Conservation (phyloP, 1,140 invertebrate species). For the Drosophila cardini region DNA sequence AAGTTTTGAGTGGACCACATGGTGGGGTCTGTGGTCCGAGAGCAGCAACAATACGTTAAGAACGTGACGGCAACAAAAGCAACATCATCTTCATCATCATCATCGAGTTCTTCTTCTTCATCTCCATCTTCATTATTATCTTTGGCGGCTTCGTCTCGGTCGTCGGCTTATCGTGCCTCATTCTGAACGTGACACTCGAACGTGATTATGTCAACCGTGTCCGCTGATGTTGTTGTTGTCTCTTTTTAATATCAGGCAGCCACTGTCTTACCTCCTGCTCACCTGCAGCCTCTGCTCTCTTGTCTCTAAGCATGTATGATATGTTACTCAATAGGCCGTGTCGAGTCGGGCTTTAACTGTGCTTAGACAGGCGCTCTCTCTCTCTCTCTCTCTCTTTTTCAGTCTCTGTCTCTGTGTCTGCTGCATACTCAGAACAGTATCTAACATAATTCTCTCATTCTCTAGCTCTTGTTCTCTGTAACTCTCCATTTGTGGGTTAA, state of each 20-base stretch:
- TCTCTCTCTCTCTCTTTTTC: slow-evolving; percentile 11
- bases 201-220: slow-evolving; percentile 77
- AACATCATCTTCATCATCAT: slow-evolving; percentile 35
- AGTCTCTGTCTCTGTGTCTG: slow-evolving; percentile 10
- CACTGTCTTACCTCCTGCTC: neutral
- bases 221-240: slow-evolving; percentile 20
- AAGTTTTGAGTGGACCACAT: slow-evolving; percentile 27
- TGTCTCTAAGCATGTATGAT: slow-evolving; percentile 24
- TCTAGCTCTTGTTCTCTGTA: slow-evolving; percentile 7
- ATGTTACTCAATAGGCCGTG: slow-evolving; percentile 75
- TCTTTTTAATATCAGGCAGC: slow-evolving; percentile 40
- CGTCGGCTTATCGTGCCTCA: slow-evolving; percentile 49
- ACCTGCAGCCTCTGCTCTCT: slow-evolving; percentile 1
- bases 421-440: slow-evolving; percentile 54
- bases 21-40: slow-evolving; percentile 21
- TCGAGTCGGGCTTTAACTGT: slow-evolving; percentile 65
- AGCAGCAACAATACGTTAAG: slow-evolving; percentile 32
- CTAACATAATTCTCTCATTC: slow-evolving; percentile 14
- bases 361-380: slow-evolving; percentile 16
- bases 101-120: neutral
- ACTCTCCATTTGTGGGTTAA: slow-evolving; percentile 43
- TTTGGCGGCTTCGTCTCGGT: slow-evolving; percentile 33
- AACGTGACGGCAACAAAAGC: slow-evolving; percentile 79
- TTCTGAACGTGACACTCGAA: slow-evolving; percentile 77
- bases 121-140: slow-evolving; percentile 7